Evolutionary conservation across 2,888 invertebrate genomes (phyloP).

Genomic region (Synergus gifuensis): DNA sequence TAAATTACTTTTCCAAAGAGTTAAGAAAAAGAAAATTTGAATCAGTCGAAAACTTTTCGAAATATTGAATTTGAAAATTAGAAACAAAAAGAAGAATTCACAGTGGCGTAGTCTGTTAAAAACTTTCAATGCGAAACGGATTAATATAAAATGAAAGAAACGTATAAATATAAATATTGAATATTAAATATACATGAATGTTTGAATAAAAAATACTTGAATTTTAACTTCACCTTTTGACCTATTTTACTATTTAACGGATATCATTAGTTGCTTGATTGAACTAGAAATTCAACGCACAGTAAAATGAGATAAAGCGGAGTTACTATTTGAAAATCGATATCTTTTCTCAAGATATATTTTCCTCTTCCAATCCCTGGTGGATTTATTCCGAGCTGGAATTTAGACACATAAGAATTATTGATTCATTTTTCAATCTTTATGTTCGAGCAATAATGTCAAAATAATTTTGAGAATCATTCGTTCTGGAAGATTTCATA

Average conservation of each 20-base stretch:
- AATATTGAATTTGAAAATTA: no score
- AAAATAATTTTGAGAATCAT: neutral
- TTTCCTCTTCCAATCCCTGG: neutral
- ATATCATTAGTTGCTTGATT: neutral
- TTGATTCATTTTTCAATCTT: neutral
- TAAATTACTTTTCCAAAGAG: neutral
- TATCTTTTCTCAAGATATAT: neutral
- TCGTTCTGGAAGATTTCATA: neutral
- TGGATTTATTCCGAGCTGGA: no score
- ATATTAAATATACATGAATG: neutral
- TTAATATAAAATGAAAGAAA: no score
- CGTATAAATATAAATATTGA: neutral
- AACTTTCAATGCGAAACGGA: neutral
- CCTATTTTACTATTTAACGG: neutral
- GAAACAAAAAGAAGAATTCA: no score
- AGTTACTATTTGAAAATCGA: neutral
- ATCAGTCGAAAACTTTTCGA: no score
- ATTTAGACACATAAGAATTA: neutral
- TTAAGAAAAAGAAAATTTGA: neutral
- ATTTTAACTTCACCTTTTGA: neutral
- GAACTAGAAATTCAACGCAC: neutral
- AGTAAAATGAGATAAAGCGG: neutral
- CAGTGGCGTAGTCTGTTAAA: neutral
- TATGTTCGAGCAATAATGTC: neutral
- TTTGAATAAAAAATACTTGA: neutral